Base-by-base conservation (phyloP, 1,140 invertebrate species). In the Cydia splendana region DNA sequence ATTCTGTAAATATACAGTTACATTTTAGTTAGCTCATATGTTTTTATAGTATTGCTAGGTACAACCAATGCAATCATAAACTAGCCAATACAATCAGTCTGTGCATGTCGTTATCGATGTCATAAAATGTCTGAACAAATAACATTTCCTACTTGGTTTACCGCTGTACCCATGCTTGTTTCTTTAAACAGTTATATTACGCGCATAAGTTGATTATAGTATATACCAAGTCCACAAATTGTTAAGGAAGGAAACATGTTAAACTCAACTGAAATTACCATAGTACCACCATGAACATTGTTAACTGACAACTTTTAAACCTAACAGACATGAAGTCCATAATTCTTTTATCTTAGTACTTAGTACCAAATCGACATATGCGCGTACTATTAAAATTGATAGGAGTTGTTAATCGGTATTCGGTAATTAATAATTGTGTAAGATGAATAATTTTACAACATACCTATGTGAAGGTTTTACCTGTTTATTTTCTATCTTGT, bases 71-170 rank as follows among this genome's bases (percentile, higher is more conserved):
- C 20, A 18, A 6, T 62, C 9, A 62, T 62, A 62, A 53, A 24
- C 18, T 24, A 62, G 20, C 20, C 57, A 62, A 62, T 12, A 62
- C 57, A 62, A 12, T 62, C 9, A 62, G 24, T 12, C 15, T n/a
- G 18, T 62, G 57, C 57, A 62, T 62, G 57, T 57, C n/a, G 53
- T 62, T 62, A 62, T 62, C 57, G n/a, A 62, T 62, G 57, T 62
- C 57, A 62, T 62, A 62, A 24, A 62, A 9, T 6, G 9, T 62
- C n/a, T 62, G 20, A 62, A 62, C 9, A 62, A 62, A 62, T 18
- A 9, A 24, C 57, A 62, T 62, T 62, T 62, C 7, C 20, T 62
- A 24, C n/a, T 62, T 62, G 57, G 20, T 62, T 62, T 12, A 20
- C 57, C 10, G 20, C 10, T 62, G 20, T 62, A 24, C 1, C 53